A percentile compares a stretch with the other conserved stretches of the same genome.
Conservation (phyloP, 2,113 vertebrate genomes). For the Calonectris borealis region DNA sequence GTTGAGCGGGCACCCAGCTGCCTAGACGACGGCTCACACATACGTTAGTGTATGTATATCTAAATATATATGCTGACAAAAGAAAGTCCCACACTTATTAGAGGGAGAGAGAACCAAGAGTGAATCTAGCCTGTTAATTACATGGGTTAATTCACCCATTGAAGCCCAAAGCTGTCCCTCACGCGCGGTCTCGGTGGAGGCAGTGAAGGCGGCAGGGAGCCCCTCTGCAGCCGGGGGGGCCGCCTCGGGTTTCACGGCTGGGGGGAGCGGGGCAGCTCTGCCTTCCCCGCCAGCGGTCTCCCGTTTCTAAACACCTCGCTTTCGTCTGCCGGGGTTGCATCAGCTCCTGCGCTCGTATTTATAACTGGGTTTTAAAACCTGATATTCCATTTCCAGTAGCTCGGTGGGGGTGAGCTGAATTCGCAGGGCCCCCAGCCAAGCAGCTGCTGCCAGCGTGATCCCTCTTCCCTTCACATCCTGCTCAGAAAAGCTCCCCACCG, state of each 20-base stretch:
- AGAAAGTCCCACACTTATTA: too few relatives aligned
- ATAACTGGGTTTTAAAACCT: constrained; percentile 61
- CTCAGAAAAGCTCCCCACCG: constrained; percentile 67
- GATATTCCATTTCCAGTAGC: constrained; percentile 72
- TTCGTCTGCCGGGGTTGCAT: constrained; percentile 44
- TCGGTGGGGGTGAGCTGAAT: constrained; percentile 25
- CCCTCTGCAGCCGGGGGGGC: background rate
- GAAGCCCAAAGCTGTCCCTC: background rate
- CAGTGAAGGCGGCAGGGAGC: background rate
- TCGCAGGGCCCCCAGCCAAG: constrained; percentile 65
- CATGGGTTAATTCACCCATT: fast-evolving
- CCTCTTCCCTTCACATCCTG: constrained; percentile 63
- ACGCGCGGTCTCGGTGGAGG: fast-evolving
- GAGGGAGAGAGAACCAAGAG: background rate
- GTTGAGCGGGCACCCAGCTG: background rate
- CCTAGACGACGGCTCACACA: background rate
- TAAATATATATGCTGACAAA: background rate
- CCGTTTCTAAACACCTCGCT: constrained; percentile 40
- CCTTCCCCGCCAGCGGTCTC: background rate
- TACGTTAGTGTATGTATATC: fast-evolving
- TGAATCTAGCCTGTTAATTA: background rate
- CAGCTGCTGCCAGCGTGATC: constrained; percentile 74
- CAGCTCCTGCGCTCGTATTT: constrained; percentile 55
- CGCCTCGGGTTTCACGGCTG: background rate
- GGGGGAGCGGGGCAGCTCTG: background rate